Evolutionary conservation across 2,113 vertebrate species (phyloP), one percentile per base, ranked within the genome.

Genomic region (Dipodomys spectabilis): DNA sequence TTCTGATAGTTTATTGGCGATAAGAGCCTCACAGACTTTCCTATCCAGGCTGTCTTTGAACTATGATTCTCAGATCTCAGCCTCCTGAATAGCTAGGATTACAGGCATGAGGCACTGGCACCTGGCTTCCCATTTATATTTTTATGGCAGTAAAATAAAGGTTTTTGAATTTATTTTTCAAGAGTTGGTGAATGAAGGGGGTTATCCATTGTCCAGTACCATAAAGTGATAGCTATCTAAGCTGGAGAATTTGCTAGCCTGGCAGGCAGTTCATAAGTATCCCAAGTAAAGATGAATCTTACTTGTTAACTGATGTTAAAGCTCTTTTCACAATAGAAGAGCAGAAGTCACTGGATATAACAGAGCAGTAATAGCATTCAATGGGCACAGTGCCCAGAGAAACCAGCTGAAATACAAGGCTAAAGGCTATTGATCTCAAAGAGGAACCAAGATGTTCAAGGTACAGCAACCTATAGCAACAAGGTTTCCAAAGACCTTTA

Each of bases 231-330:
- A 57, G 30, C 60, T 92, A 13, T n/a, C 4, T 10, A 32, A 53
- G 28, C 39, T 65, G 82, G 16, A 90, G 87, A 91, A 87, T 88
- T 72, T 65, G 35, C 78, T 80, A 67, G 64, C 27, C 32, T 60
- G 35, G 23, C 16, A 90, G 60, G n/a, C 6, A 86, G 85, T 44
- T 74, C 13, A 62, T 60, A 91, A 79, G 28, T 32, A 45, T 79
- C 57, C 45, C 30, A 88, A 35, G 83, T 73, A 84, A 75, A 92
- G 62, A 93, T 23, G 1, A 45, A 91, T 88, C 90, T 87, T 32
- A 87, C 68, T 82, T 95, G 69, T 77, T 67, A 92, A 96, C 71
- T 94, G 71, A 91, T 90, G 87, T 91, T 60, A 91, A 92, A 97
- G 84, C 6, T 18, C 74, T 93, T 75, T 88, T 90, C 49, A 92